Conservation (phyloP, 1,140 invertebrate species). For the Myzus persicae region DNA sequence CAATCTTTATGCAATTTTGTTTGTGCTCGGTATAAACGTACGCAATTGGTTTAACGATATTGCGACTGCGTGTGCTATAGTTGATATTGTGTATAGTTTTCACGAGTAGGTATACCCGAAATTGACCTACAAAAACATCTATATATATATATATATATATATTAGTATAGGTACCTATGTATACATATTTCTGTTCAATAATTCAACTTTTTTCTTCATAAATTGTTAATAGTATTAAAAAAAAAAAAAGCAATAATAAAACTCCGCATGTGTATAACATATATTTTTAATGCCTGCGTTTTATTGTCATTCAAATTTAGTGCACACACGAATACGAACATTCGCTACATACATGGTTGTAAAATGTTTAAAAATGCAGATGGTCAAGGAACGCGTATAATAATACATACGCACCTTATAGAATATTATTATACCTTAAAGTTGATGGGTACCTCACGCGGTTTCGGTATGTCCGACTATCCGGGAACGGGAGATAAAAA, state of each 20-base stretch:
- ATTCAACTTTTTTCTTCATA: constrained; percentile 18
- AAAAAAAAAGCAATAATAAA: constrained; percentile 17
- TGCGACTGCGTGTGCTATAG: not conserved
- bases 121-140: not conserved
- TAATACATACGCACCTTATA: not conserved
- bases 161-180: not conserved
- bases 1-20: not conserved
- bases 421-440: not conserved
- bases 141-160: too few species aligned
- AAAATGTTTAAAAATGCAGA: constrained; percentile 20
- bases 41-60: too few species aligned
- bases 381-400: not conserved
- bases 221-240: constrained; percentile 11
- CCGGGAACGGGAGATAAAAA: not conserved
- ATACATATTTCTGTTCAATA: not conserved
- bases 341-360: not conserved
- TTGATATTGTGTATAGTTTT: not conserved
- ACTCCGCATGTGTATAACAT: not conserved
- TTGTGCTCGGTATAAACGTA: not conserved
- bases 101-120: not conserved
- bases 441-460: constrained; percentile 19
- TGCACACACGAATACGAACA: not conserved
- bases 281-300: not conserved
- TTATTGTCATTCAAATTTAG: constrained; percentile 26
- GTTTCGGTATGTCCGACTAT: not conserved